Evolutionary conservation across 2,888 invertebrate species (phyloP), one percentile per base, ranked within the genome.

Genomic region (Copidosoma aretas): DNA sequence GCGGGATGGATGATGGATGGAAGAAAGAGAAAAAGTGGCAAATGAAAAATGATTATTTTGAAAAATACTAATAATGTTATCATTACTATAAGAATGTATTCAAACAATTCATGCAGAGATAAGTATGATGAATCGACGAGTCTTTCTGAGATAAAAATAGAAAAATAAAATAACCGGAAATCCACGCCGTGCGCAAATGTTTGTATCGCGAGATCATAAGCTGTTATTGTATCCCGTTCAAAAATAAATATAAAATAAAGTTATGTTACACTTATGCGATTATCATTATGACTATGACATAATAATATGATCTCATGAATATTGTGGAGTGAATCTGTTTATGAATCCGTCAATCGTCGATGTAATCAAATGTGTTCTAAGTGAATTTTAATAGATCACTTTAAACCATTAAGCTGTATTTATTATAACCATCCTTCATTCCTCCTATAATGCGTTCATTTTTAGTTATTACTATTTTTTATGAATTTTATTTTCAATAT

Each of bases 331-430:
- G 78, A 77, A 78, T 79, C 75, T 80, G 75, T 78, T 79, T 77
- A 79, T 76, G 77, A 80, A 77, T 78, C 78, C 78, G 79, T 80
- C 79, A 77, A 79, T 79, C 79, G 79, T 79, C 80, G 78, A 79
- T 81, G 80, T 81, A 81, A 81, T 80, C 80, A 80, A 80, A 80
- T 74, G 79, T 79, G 80, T 80, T 81, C 79, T 77, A 75, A 78
- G 77, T 80, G 79, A 81, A 78, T 79, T 80, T 80, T 78, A 79
- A 80, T 80, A 80, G 79, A 80, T 79, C 77, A 80, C 80, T 79
- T 79, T 74, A 77, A 79, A 79, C 75, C 74, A 67, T 67, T 32
- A 51, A 12, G 53, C 22, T 62, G 32, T 64, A 52, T 70, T 32
- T 66, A 66, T 66, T 70, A 57, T 41, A 32, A 32, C 58, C 49